Evolutionary conservation across 2,113 vertebrate genomes (phyloP).

Genomic region (Sturnira hondurensis): DNA sequence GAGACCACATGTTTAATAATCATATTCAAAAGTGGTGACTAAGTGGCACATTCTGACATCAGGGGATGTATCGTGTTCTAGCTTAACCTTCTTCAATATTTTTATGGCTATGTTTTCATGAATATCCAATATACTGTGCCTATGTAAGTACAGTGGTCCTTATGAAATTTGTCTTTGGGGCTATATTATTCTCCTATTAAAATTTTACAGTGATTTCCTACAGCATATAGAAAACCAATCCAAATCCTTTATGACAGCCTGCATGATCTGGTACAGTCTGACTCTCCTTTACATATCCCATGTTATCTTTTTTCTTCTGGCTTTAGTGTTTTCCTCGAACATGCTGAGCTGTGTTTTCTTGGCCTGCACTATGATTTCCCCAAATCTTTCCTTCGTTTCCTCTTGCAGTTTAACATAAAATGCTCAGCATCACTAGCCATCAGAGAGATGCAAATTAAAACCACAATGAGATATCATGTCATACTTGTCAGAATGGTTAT

Average conservation of each 20-base stretch:
- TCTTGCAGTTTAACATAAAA: background rate
- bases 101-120: background rate
- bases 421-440: too few relatives aligned
- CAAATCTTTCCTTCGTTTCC: background rate
- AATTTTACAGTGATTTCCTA: background rate
- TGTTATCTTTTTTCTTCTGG: background rate
- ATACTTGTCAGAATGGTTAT: too few relatives aligned
- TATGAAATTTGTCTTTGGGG: background rate
- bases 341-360: background rate
- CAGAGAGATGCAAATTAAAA: too few relatives aligned
- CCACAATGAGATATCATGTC: too few relatives aligned
- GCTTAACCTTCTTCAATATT: background rate
- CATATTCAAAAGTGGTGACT: background rate
- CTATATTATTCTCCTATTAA: background rate
- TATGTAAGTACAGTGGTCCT: background rate
- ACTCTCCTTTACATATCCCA: background rate
- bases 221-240: background rate
- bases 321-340: background rate
- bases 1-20: background rate
- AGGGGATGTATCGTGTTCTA: background rate
- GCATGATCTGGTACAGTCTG: too few relatives aligned
- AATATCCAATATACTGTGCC: background rate
- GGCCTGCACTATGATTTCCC: background rate
- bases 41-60: background rate
- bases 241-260: background rate